phyloP scores from a whole-genome alignment of 1,140 invertebrate species.

The Apis dorsata region DNA sequence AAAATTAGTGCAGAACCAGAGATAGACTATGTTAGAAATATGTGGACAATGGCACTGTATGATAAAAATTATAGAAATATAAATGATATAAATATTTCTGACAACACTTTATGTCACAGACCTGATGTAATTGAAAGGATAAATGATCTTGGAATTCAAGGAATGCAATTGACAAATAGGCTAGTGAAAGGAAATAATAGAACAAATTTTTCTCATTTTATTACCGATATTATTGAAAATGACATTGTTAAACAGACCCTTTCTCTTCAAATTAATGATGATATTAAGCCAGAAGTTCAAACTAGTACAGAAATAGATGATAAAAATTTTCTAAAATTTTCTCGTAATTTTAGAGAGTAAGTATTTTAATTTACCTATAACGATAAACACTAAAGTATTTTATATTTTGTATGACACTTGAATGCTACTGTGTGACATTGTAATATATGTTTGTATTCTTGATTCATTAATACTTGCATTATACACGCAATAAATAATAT shows the following conservation, averaged over 20 bases:
- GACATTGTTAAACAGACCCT: slow-evolving; percentile 3
- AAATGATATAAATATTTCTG: slow-evolving; percentile 30
- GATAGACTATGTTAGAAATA: slow-evolving; percentile 40
- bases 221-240: not conserved
- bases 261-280: not conserved
- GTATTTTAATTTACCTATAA: not conserved
- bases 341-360: slow-evolving; percentile 43
- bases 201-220: not conserved
- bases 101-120: slow-evolving; percentile 41
- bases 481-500: slow-evolving; percentile 26
- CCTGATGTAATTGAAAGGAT: slow-evolving; percentile 56
- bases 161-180: not conserved
- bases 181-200: too few species aligned
- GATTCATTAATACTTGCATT: not conserved
- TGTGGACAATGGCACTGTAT: slow-evolving; percentile 59
- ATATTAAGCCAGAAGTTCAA: not conserved
- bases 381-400: not conserved
- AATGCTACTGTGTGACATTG: not conserved
- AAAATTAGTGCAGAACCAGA: slow-evolving; percentile 58
- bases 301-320: not conserved
- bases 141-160: slow-evolving; percentile 45
- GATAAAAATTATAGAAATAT: slow-evolving; percentile 43
- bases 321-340: slow-evolving; percentile 8
- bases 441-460: not conserved
- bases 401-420: slow-evolving; percentile 4